A percentile compares a stretch with the other conserved stretches of the same genome.
phyloP scores from a whole-genome alignment of 2,797 vertebrate species.

The Bucorvus abyssinicus region DNA sequence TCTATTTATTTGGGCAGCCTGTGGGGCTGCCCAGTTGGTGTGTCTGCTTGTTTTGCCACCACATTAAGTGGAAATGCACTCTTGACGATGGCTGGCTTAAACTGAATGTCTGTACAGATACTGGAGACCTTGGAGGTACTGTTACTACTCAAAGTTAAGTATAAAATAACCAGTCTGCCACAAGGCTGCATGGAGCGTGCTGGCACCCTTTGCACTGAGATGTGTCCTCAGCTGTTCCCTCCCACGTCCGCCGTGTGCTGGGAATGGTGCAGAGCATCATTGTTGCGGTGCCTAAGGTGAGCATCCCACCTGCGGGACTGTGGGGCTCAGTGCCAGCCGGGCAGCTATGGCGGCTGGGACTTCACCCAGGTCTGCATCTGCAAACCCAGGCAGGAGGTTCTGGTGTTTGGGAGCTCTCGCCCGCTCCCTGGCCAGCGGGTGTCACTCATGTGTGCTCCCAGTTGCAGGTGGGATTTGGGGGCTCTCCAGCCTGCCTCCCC shows the following conservation, averaged over 20 bases:
- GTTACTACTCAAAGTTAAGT: background rate
- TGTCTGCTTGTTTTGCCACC: background rate
- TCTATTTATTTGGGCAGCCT: background rate
- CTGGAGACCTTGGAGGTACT: background rate
- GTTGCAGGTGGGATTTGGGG: background rate
- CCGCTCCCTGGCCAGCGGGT: background rate
- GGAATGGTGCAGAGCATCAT: background rate
- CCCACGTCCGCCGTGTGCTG: background rate
- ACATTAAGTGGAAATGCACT: background rate
- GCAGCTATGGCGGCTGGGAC: rapidly evolving
- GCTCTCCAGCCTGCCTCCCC: background rate
- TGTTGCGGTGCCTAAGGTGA: background rate
- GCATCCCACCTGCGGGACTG: background rate
- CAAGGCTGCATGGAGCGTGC: background rate
- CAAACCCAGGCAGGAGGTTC: background rate
- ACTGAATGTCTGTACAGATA: background rate
- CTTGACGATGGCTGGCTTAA: background rate
- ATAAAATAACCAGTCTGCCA: background rate
- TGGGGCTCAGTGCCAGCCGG: background rate
- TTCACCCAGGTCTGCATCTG: background rate
- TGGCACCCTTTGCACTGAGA: background rate
- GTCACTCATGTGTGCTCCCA: rapidly evolving
- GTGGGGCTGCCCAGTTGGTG: background rate
- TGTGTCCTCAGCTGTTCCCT: background rate
- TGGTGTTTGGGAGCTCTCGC: background rate